A percentile compares a stretch with the other conserved stretches of the same genome.
Conservation (phyloP, 2,113 vertebrate genomes). For the Mastomys natalensis region DNA sequence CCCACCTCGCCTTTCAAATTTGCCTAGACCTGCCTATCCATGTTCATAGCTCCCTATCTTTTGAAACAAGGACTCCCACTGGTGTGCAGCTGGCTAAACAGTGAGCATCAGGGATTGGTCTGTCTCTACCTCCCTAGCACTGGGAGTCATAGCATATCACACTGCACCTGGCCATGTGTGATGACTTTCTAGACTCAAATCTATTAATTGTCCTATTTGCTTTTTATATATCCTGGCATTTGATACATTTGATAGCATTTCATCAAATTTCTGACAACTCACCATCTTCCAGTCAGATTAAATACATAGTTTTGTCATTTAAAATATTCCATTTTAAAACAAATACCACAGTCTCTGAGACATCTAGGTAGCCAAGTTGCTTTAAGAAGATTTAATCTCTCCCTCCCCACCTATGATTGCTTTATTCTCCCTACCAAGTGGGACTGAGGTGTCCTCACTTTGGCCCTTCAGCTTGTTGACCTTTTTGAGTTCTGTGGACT, state of each 20-base stretch:
- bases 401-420: neutral
- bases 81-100: neutral
- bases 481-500: no score
- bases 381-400: neutral
- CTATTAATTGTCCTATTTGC: neutral
- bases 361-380: neutral
- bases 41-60: neutral
- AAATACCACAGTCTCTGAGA: neutral
- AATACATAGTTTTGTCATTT: neutral
- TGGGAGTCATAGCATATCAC: fast-evolving
- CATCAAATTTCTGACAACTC: neutral
- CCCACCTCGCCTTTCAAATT: no score
- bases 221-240: neutral
- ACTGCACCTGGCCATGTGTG: neutral
- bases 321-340: neutral
- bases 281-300: neutral
- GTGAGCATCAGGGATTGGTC: neutral
- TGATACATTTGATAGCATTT: neutral
- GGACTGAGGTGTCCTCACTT: no score
- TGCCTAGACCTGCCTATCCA: neutral
- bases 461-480: no score
- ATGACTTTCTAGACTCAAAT: neutral
- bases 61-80: neutral
- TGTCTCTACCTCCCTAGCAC: neutral
- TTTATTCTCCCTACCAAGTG: no score